Conservation (phyloP, 2,113 vertebrate genomes). For the Piprites chloris region DNA sequence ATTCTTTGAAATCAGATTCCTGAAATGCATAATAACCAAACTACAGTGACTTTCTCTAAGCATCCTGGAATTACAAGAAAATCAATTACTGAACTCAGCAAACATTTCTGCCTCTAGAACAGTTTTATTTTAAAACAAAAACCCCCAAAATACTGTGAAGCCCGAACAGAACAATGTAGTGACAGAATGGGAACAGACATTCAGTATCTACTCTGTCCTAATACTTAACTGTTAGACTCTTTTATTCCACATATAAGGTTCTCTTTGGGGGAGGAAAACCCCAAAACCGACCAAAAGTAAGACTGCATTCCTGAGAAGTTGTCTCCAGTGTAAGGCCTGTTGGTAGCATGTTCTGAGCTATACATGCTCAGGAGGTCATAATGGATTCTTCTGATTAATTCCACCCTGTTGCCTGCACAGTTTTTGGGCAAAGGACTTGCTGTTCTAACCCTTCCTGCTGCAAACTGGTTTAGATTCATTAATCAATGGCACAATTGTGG, state of each 20-base stretch:
- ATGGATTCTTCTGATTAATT: neutral
- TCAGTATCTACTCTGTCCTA: neutral
- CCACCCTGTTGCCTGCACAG: neutral
- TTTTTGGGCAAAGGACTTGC: neutral
- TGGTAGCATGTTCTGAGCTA: neutral
- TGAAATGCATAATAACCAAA: neutral
- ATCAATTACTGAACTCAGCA: neutral
- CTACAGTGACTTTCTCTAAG: neutral
- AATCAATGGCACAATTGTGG: neutral
- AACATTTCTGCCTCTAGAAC: neutral
- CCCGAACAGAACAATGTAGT: neutral
- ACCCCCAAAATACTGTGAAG: neutral
- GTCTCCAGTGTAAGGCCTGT: neutral
- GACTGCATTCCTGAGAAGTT: neutral
- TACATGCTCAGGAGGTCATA: neutral
- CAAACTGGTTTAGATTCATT: neutral
- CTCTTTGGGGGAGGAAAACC: rapidly evolving
- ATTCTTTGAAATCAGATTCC: neutral
- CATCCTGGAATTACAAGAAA: neutral
- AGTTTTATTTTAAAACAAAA: neutral
- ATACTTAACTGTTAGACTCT: neutral
- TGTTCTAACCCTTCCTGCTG: neutral
- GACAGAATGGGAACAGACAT: neutral
- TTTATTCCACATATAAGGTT: neutral
- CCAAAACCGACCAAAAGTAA: neutral